Percentiles rank a stretch among this genome's conserved stretches.
These are phyloP conservation scores for Catocala nupta DNA, from an alignment of 2,888 invertebrate genomes.

Conservation along the genomic window DNA sequence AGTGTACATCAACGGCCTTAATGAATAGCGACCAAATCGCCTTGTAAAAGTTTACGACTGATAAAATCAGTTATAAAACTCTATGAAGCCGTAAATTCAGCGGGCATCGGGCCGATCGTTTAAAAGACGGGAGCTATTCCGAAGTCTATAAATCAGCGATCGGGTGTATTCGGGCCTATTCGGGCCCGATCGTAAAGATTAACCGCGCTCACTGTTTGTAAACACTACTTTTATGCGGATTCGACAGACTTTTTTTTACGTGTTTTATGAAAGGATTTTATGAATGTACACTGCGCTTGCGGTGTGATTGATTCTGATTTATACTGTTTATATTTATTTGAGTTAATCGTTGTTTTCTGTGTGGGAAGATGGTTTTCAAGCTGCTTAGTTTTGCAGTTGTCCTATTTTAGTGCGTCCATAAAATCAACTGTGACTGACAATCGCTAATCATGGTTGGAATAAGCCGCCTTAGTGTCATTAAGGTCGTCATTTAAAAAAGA, in stretches of 20 bases:
- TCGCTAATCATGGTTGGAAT: too few species aligned
- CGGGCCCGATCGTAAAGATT: constrained; percentile 78
- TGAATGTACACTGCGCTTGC: constrained; percentile 56
- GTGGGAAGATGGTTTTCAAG: constrained; percentile 16
- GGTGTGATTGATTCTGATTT: constrained; percentile 52
- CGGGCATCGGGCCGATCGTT: constrained; percentile 67
- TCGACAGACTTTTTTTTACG: constrained; percentile 69
- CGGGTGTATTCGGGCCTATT: constrained; percentile 72
- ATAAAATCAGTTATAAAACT: constrained; percentile 86
- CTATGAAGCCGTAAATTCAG: constrained; percentile 80
- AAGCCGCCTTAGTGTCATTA: too few species aligned
- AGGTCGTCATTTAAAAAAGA: too few species aligned
- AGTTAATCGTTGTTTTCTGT: constrained; percentile 30
- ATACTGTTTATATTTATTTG: constrained; percentile 41
- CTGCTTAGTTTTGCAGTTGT: neutral
- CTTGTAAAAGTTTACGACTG: constrained; percentile 83
- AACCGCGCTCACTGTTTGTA: constrained; percentile 78
- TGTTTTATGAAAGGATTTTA: constrained; percentile 66
- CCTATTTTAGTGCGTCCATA: too few species aligned
- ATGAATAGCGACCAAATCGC: constrained; percentile 75
- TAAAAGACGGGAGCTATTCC: constrained; percentile 81
- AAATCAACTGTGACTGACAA: too few species aligned
- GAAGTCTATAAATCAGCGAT: constrained; percentile 80
- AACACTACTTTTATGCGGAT: constrained; percentile 78
- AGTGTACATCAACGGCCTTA: constrained; percentile 49